phyloP scores from a whole-genome alignment of 2,113 vertebrate species.

The Trichomycterus rosablanca region DNA sequence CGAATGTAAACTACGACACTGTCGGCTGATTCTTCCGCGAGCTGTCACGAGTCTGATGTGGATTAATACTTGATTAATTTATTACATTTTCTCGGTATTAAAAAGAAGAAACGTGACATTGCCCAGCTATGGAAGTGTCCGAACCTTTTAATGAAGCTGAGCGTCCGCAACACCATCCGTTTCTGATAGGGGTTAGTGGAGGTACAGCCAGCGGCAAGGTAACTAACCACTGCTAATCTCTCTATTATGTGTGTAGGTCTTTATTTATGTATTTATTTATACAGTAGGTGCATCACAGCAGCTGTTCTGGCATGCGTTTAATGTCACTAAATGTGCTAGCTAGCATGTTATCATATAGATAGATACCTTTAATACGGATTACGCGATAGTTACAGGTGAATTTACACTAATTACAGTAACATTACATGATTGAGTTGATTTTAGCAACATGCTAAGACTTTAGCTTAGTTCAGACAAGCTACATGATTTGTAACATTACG shows the following conservation, averaged over 20 bases:
- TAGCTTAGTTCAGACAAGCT: too few species aligned
- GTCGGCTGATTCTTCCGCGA: not conserved
- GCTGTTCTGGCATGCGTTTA: too few species aligned
- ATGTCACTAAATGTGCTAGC: too few species aligned
- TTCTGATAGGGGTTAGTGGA: conserved; percentile 89
- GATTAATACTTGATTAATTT: not conserved
- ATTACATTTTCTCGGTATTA: not conserved
- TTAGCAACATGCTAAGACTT: too few species aligned
- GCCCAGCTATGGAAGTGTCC: conserved; percentile 64
- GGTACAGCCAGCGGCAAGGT: conserved; percentile 94
- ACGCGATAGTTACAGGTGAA: too few species aligned
- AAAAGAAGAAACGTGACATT: not conserved
- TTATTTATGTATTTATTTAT: not conserved
- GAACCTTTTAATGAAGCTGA: conserved; percentile 60
- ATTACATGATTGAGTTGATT: too few species aligned
- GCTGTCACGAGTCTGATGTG: not conserved
- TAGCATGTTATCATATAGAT: too few species aligned
- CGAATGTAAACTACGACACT: not conserved
- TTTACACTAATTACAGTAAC: too few species aligned
- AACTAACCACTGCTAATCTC: conserved; percentile 11
- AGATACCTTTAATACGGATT: too few species aligned
- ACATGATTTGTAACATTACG: too few species aligned
- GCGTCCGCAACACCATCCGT: conserved; percentile 75
- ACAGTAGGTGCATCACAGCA: not conserved
- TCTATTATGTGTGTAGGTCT: too few species aligned